phyloP scores from a whole-genome alignment of 1,140 invertebrate genomes.

The Akabosia matsudoensis region DNA sequence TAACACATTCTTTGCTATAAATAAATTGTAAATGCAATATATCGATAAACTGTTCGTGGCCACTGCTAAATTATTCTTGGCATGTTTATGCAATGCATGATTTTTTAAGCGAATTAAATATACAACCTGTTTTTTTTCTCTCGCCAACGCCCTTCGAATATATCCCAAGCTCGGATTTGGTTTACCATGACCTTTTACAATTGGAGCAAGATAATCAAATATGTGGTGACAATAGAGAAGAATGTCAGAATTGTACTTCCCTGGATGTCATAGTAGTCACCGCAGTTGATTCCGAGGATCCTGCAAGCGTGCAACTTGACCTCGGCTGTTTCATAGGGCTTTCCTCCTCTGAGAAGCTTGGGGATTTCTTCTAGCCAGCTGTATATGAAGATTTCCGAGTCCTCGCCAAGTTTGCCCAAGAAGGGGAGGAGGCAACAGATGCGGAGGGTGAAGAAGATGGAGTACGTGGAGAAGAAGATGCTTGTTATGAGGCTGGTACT shows the following conservation, averaged over 20 bases:
- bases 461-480: constrained; percentile 44
- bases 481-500: constrained; percentile 38
- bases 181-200: constrained; percentile 19
- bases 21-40: too few species aligned
- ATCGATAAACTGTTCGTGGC: too few species aligned
- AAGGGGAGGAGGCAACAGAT: constrained; percentile 46
- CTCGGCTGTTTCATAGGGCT: constrained; percentile 45
- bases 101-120: too few species aligned
- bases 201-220: constrained; percentile 34
- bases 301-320: constrained; percentile 45
- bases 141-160: neutral
- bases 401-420: constrained; percentile 43
- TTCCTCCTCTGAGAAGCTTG: constrained; percentile 42
- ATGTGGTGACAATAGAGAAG: constrained; percentile 45
- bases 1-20: too few species aligned
- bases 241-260: constrained; percentile 44
- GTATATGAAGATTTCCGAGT: constrained; percentile 47
- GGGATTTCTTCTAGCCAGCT: constrained; percentile 46
- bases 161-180: neutral
- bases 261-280: constrained; percentile 40
- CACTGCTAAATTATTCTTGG: too few species aligned
- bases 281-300: constrained; percentile 45
- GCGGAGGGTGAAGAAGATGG: constrained; percentile 46
- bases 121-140: neutral
- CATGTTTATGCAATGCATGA: too few species aligned